Conservation (phyloP, 2,113 vertebrate genomes). For the Salvelinus alpinus region DNA sequence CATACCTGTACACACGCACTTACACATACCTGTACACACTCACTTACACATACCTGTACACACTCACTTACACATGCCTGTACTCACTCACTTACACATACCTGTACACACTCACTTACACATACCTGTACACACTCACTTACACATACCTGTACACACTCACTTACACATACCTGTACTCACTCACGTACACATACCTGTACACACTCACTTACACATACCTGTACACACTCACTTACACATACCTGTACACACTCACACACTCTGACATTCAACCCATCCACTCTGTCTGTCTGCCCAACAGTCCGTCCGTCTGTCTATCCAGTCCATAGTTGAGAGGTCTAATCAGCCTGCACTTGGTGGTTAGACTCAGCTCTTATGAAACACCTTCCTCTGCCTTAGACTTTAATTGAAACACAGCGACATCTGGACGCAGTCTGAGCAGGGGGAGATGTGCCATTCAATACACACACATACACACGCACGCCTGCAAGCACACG, state of each 20-base stretch:
- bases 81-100: background rate
- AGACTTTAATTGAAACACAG: conserved; percentile 75
- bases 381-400: conserved; percentile 74
- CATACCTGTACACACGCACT: background rate
- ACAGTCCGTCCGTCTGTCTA: conserved; percentile 20
- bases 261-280: background rate
- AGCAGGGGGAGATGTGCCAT: conserved; percentile 69
- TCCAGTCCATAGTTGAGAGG: conserved; percentile 50
- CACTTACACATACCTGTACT: background rate
- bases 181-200: background rate
- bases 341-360: conserved; percentile 22
- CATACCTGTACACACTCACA: background rate
- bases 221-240: background rate
- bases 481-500: background rate
- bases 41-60: background rate
- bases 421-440: conserved; percentile 79
- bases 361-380: conserved; percentile 48
- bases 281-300: conserved; percentile 30
- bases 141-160: background rate
- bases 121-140: background rate
- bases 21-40: background rate
- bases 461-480: conserved; percentile 33
- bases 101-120: background rate
- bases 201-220: background rate
- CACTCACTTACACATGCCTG: background rate